Percentiles rank a stretch among this genome's conserved stretches.
These are phyloP conservation scores for Schizaphis graminum DNA, from an alignment of 2,888 invertebrate species.

Conservation along the genomic window DNA sequence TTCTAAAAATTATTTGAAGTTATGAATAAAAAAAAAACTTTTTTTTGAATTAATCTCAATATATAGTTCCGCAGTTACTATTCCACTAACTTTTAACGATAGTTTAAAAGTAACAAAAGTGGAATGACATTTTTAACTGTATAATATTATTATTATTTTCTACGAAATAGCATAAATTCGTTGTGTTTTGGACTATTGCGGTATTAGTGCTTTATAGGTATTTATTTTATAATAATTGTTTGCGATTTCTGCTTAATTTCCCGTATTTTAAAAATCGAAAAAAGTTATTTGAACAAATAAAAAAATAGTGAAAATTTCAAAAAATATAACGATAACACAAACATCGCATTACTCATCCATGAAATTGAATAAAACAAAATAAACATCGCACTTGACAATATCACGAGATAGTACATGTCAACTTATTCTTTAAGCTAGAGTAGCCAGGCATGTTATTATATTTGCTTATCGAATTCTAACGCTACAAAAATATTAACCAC, in stretches of 20 bases:
- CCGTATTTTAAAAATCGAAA: background rate
- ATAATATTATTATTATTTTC: slow-evolving; percentile 10
- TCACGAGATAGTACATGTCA: background rate
- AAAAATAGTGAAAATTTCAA: background rate
- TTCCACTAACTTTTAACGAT: slow-evolving; percentile 4
- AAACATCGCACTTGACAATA: background rate
- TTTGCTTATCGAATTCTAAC: background rate
- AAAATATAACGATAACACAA: background rate
- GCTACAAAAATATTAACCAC: background rate
- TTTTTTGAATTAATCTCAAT: slow-evolving; percentile 23
- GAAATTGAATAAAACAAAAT: background rate
- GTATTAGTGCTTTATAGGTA: background rate
- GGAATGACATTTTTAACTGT: background rate
- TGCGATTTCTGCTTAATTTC: background rate
- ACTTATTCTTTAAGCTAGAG: background rate
- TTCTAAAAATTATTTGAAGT: background rate
- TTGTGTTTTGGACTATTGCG: background rate
- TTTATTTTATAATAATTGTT: background rate
- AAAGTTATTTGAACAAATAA: background rate
- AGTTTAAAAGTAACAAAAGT: background rate
- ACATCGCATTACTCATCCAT: background rate
- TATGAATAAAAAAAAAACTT: background rate
- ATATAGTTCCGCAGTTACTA: background rate
- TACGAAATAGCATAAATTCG: background rate
- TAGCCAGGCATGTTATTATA: background rate